Base-by-base conservation (phyloP, 1,140 invertebrate genomes). In the Pemphigus obesinymphae region DNA sequence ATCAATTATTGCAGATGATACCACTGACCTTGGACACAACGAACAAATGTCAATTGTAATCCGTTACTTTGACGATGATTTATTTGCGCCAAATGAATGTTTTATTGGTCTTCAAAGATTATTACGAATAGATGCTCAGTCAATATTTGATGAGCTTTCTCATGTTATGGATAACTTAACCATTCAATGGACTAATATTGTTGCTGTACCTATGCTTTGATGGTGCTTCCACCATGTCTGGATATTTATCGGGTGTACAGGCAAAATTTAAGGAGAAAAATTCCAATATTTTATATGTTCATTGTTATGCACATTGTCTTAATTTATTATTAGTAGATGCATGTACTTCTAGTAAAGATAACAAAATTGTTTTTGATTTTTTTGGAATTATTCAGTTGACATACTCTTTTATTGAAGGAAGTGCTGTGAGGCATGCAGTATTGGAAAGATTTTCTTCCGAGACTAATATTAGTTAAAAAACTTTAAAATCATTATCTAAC, bases 321-420 rank as follows among this genome's bases (percentile, higher is more conserved):
- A 78, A 82, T 50, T 34, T 72, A 34, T 7, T 26, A 43, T 17
- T 82, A 10, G 58, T 70, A 15, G 29, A 82, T 70, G 29, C 66
- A 20, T 53, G 48, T n/a, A 53, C 20, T 13, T 61, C 31, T 23
- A 34, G 50, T 43, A 68, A 82, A 73, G 70, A 17, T n/a, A 61
- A 73, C 31, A 68, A 31, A 50, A 26, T 23, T 43, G 58, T 53
- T 17, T 75, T 83, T 78, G 34, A 75, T 61, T 76, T 82, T 61
- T 82, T 83, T 82, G 53, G 50, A 20, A 43, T 34, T 45, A 34
- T 83, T 7, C 55, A 82, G 50, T 58, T 83, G 34, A 40, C 82
- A n/a, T 83, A 55, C 40, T 66, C 17, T 40, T 83, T 80, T 55
- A 81, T 83, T 45, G 82, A 83, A 83, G 83, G 83, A n/a, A 84